Conservation (phyloP, 2,888 invertebrate genomes). For the Podabrus alpinus region DNA sequence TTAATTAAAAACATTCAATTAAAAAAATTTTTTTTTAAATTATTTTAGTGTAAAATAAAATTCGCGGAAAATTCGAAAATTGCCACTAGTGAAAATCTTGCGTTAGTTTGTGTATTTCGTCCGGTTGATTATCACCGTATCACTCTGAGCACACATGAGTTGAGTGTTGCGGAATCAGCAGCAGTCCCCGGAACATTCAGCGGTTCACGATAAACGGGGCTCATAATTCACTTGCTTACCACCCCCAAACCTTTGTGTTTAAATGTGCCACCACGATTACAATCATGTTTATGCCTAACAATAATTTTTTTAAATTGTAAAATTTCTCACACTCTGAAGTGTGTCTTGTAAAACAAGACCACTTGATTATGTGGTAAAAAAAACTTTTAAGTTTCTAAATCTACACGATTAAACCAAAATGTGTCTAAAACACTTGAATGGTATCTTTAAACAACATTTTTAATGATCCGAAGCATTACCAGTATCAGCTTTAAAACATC, state of each 20-base stretch:
- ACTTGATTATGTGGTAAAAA: not conserved
- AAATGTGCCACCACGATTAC: constrained; percentile 5
- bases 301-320: not conserved
- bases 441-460: not conserved
- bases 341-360: not conserved
- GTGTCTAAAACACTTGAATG: not conserved
- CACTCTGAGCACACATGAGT: constrained; percentile 48
- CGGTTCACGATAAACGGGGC: constrained; percentile 46
- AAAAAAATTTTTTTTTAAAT: not conserved
- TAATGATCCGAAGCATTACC: not conserved
- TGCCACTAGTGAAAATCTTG: constrained; percentile 10
- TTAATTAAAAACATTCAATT: not conserved
- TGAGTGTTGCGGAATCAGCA: constrained; percentile 51
- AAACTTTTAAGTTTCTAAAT: not conserved
- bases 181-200: constrained; percentile 37
- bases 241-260: constrained; percentile 24
- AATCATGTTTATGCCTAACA: constrained; percentile 2
- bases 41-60: not conserved
- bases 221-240: constrained; percentile 45
- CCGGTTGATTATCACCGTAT: constrained; percentile 43
- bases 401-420: not conserved
- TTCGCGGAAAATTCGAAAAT: not conserved
- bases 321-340: not conserved
- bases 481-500: not conserved
- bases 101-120: constrained; percentile 15